Evolutionary conservation across 2,888 invertebrate species (phyloP).

Genomic region (Tuberolachnus salignus): DNA sequence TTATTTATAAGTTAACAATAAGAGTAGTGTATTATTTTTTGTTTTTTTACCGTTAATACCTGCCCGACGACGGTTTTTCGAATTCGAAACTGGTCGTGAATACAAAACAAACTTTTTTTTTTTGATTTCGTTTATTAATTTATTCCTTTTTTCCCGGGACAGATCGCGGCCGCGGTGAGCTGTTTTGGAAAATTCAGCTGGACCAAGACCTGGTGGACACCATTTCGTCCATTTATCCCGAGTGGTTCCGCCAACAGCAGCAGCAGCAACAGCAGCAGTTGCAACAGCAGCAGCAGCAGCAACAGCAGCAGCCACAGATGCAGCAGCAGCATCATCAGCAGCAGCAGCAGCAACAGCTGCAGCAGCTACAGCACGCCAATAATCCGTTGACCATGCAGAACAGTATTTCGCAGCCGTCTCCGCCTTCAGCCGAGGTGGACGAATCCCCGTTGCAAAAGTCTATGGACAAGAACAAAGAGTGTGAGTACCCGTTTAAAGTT

Average conservation of each 20-base stretch:
- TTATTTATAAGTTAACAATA: too few species aligned
- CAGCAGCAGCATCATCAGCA: conserved; percentile 57
- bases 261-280: conserved; percentile 56
- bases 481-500: conserved; percentile 70
- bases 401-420: conserved; percentile 68
- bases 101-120: too few species aligned
- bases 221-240: conserved; percentile 88
- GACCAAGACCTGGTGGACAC: conserved; percentile 92
- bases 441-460: conserved; percentile 90
- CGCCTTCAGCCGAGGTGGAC: conserved; percentile 91
- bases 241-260: conserved; percentile 79
- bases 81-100: neutral
- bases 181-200: conserved; percentile 88
- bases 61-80: neutral
- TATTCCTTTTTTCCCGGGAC: neutral
- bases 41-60: too few species aligned
- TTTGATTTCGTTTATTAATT: neutral
- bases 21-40: too few species aligned
- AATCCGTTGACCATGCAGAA: conserved; percentile 53
- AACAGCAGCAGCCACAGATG: conserved; percentile 59
- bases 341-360: conserved; percentile 59
- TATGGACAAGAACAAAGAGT: conserved; percentile 97
- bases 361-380: conserved; percentile 55
- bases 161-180: conserved; percentile 59
- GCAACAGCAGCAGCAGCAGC: conserved; percentile 59